These are phyloP conservation scores for Altica lythri DNA, from an alignment of 2,888 invertebrate species.

Conservation along the genomic window DNA sequence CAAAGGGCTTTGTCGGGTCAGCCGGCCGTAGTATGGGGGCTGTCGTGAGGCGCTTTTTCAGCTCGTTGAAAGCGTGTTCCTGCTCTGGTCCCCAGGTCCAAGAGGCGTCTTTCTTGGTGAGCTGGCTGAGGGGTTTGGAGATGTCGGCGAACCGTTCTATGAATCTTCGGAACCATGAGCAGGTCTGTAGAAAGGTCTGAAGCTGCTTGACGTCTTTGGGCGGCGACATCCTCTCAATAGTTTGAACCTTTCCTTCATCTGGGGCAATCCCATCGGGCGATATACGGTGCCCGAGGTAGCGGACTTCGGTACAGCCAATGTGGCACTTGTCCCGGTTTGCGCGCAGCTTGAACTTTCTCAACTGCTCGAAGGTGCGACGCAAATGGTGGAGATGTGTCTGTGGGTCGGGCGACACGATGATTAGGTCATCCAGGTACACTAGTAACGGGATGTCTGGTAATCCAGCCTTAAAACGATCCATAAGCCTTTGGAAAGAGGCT, in stretches of 20 bases:
- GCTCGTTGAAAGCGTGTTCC: slow-evolving; percentile 18
- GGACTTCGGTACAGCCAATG: slow-evolving; percentile 20
- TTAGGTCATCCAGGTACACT: slow-evolving; percentile 42
- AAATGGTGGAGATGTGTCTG: slow-evolving; percentile 37
- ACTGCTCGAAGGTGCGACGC: slow-evolving; percentile 24
- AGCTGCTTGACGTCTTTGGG: slow-evolving; percentile 34
- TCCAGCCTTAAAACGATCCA: slow-evolving; percentile 19
- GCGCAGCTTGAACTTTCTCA: slow-evolving; percentile 32
- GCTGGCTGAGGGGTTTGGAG: neutral
- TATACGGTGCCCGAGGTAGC: slow-evolving; percentile 2
- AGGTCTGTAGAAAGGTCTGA: slow-evolving; percentile 37
- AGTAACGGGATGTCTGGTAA: slow-evolving; percentile 32
- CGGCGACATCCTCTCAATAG: slow-evolving; percentile 9
- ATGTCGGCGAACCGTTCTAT: neutral
- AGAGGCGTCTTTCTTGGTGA: neutral
- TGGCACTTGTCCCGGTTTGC: slow-evolving; percentile 36
- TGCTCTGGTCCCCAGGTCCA: slow-evolving; percentile 5
- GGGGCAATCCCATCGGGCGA: neutral
- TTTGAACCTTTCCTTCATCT: slow-evolving; percentile 6
- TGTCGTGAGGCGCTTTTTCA: slow-evolving; percentile 32
- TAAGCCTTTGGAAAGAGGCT: slow-evolving; percentile 40
- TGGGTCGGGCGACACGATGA: slow-evolving; percentile 34
- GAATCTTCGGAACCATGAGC: slow-evolving; percentile 21
- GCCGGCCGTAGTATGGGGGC: slow-evolving; percentile 39
- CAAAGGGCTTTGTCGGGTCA: slow-evolving; percentile 32